These are phyloP conservation scores for Mionectes olivaceus DNA, from an alignment of 2,797 vertebrate genomes.

Conservation along the genomic window DNA sequence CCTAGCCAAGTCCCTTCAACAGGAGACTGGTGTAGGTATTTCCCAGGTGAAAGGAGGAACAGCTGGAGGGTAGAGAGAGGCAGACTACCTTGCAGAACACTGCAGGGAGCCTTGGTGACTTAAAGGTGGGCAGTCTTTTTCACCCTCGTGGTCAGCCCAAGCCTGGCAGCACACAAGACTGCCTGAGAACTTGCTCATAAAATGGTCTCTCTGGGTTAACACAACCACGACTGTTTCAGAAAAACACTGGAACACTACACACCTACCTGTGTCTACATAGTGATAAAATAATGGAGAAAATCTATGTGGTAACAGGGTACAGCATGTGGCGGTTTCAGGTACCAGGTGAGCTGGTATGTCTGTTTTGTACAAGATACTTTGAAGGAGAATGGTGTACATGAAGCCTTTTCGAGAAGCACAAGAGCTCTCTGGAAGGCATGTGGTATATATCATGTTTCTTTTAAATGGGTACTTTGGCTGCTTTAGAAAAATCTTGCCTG, in stretches of 20 bases:
- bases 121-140: background rate
- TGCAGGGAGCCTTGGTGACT: background rate
- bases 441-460: background rate
- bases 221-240: background rate
- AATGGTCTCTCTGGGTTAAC: background rate
- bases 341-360: background rate
- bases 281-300: background rate
- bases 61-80: background rate
- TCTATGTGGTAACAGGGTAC: background rate
- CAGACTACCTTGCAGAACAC: background rate
- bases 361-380: background rate
- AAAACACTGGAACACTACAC: background rate
- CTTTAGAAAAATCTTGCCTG: background rate
- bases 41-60: background rate
- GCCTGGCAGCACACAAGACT: background rate
- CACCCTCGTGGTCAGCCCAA: accelerated
- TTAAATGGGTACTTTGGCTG: background rate
- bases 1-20: background rate
- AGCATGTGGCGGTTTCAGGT: background rate
- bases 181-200: background rate
- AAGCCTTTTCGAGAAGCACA: background rate
- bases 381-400: background rate
- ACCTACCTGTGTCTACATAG: background rate
- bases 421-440: background rate
- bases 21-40: background rate